Evolutionary conservation across 2,888 invertebrate species (phyloP).

Genomic region (Frankliniella fusca): DNA sequence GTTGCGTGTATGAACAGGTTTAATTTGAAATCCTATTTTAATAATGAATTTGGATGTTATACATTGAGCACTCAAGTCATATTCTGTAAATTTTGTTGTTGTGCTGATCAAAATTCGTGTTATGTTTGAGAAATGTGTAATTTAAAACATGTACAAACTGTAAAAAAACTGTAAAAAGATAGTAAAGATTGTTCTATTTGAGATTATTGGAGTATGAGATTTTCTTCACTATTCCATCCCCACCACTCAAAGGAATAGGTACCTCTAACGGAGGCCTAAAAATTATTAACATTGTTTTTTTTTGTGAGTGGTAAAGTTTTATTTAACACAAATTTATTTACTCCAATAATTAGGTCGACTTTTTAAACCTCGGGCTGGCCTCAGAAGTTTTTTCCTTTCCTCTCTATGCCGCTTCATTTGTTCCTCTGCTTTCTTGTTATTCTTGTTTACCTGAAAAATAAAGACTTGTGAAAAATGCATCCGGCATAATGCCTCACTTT

Average conservation of each 20-base stretch:
- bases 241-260: no score
- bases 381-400: conserved; percentile 62
- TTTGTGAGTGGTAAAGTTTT: neutral
- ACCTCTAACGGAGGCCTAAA: no score
- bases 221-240: no score
- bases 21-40: no score
- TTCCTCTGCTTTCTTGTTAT: conserved; percentile 47
- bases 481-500: neutral
- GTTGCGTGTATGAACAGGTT: no score
- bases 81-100: neutral
- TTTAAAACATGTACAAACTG: neutral
- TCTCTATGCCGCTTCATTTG: conserved; percentile 62
- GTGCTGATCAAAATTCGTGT: neutral
- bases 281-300: neutral
- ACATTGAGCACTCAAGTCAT: neutral
- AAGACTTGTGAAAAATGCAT: neutral
- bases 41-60: neutral
- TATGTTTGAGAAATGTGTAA: neutral
- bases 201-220: neutral
- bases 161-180: conserved; percentile 5
- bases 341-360: neutral
- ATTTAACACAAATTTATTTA: neutral
- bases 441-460: conserved; percentile 40
- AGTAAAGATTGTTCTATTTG: neutral
- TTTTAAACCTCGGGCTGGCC: conserved; percentile 35